Evolutionary conservation across 2,888 invertebrate species (phyloP).

Genomic region (Acanthococcus lagerstroemiae): DNA sequence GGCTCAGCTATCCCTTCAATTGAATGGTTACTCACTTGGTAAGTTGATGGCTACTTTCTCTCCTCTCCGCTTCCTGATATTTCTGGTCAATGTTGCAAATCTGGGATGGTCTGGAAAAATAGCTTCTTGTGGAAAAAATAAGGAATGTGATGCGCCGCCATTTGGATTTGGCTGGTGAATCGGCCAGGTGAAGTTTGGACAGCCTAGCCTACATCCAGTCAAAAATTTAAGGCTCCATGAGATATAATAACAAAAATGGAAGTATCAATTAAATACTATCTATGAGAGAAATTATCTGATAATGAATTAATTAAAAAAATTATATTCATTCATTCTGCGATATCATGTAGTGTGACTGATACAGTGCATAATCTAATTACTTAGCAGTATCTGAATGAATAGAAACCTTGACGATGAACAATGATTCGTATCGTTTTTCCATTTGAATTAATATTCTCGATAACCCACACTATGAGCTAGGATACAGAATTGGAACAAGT

Average conservation of each 20-base stretch:
- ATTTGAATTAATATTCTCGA: no score
- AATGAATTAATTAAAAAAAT: no score
- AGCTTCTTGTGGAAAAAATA: conserved; percentile 89
- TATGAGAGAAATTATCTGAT: background rate
- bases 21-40: conserved; percentile 79
- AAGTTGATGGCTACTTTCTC: conserved; percentile 95
- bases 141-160: conserved; percentile 65
- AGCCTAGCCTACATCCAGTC: conserved; percentile 75
- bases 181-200: conserved; percentile 79
- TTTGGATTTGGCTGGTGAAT: conserved; percentile 58
- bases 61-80: conserved; percentile 81
- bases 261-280: background rate
- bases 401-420: no score
- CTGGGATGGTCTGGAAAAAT: conserved; percentile 93
- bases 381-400: no score
- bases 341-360: no score
- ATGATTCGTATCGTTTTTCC: no score
- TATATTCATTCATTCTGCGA: no score
- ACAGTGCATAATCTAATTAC: no score
- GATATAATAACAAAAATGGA: background rate
- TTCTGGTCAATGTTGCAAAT: conserved; percentile 82
- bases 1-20: no score
- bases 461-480: no score
- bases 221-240: no score
- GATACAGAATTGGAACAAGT: no score